Conservation (phyloP, 2,113 vertebrate species). For the Gadus chalcogrammus region DNA sequence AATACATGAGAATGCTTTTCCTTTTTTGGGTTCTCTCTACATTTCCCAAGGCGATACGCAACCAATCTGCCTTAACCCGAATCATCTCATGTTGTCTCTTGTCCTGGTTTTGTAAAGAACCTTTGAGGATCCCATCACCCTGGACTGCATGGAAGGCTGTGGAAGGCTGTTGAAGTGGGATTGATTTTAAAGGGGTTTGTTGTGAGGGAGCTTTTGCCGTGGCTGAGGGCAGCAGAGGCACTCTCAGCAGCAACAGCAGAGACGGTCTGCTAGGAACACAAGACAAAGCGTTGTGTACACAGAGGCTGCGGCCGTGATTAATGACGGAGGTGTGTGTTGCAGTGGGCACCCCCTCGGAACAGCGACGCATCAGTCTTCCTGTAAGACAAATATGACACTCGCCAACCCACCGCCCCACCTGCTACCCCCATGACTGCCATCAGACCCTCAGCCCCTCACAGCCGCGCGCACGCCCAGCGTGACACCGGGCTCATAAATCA, state of each 20-base stretch:
- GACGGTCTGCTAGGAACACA: slow-evolving; percentile 50
- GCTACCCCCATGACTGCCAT: slow-evolving; percentile 58
- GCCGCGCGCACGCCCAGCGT: slow-evolving; percentile 64
- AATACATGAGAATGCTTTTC: too few relatives aligned
- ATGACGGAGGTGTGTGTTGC: slow-evolving; percentile 69
- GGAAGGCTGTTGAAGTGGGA: slow-evolving; percentile 3
- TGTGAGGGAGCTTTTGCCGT: slow-evolving; percentile 52
- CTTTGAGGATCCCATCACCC: too few relatives aligned
- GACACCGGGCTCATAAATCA: slow-evolving; percentile 79
- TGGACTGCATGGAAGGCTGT: too few relatives aligned
- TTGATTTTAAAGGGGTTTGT: slow-evolving; percentile 40
- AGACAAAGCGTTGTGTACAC: slow-evolving; percentile 60
- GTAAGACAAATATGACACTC: slow-evolving; percentile 74
- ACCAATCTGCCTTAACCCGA: too few relatives aligned
- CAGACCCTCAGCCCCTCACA: slow-evolving; percentile 63
- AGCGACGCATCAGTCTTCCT: slow-evolving; percentile 74
- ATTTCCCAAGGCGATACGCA: too few relatives aligned
- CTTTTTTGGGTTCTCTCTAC: too few relatives aligned
- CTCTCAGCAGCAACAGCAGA: slow-evolving; percentile 16
- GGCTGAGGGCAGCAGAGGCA: slow-evolving; percentile 54
- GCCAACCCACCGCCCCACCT: slow-evolving; percentile 61
- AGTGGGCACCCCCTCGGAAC: slow-evolving; percentile 66
- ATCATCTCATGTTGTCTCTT: too few relatives aligned
- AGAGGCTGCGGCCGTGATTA: slow-evolving; percentile 65
- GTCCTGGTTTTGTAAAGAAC: too few relatives aligned